phyloP scores from a whole-genome alignment of 2,888 invertebrate genomes.

The Liposcelis brunnea region DNA sequence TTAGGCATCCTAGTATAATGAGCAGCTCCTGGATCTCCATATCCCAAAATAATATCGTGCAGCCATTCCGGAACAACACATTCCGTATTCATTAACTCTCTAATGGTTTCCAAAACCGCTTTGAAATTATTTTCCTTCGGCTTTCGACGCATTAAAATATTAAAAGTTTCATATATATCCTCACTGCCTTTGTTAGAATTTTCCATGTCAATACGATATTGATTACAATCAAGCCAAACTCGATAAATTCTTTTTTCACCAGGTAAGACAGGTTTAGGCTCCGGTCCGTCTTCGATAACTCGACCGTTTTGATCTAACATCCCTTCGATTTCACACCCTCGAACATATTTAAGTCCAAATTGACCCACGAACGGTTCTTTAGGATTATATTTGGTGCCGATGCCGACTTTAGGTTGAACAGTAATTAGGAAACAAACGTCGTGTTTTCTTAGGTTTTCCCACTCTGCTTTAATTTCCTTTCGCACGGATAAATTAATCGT shows the following conservation, averaged over 20 bases:
- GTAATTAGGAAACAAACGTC: slow-evolving; percentile 95
- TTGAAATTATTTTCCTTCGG: slow-evolving; percentile 99
- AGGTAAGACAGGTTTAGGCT: slow-evolving; percentile 67
- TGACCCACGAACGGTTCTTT: slow-evolving; percentile 78
- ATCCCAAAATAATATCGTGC: slow-evolving; percentile 92
- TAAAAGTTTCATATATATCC: slow-evolving; percentile 84
- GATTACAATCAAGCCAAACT: slow-evolving; percentile 91
- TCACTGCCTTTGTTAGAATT: slow-evolving; percentile 41
- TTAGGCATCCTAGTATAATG: slow-evolving; percentile 88
- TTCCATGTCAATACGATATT: slow-evolving; percentile 87
- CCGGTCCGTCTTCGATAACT: slow-evolving; percentile 92
- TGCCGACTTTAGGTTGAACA: slow-evolving; percentile 65
- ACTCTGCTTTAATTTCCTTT: slow-evolving; percentile 83
- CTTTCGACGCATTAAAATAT: slow-evolving; percentile 92
- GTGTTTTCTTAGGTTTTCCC: slow-evolving; percentile 92
- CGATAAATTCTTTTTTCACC: slow-evolving; percentile 86
- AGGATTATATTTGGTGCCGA: slow-evolving; percentile 66
- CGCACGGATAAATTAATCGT: slow-evolving; percentile 81
- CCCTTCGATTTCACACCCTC: slow-evolving; percentile 97
- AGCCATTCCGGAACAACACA: slow-evolving; percentile 94
- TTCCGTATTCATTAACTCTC: slow-evolving; percentile 97
- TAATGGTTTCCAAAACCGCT: slow-evolving; percentile 94
- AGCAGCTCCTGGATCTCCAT: slow-evolving; percentile 94
- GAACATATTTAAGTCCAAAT: slow-evolving; percentile 76
- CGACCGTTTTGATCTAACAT: slow-evolving; percentile 90